Evolutionary conservation across 2,888 invertebrate genomes (phyloP).

Genomic region (Chymomyza fuscimana): DNA sequence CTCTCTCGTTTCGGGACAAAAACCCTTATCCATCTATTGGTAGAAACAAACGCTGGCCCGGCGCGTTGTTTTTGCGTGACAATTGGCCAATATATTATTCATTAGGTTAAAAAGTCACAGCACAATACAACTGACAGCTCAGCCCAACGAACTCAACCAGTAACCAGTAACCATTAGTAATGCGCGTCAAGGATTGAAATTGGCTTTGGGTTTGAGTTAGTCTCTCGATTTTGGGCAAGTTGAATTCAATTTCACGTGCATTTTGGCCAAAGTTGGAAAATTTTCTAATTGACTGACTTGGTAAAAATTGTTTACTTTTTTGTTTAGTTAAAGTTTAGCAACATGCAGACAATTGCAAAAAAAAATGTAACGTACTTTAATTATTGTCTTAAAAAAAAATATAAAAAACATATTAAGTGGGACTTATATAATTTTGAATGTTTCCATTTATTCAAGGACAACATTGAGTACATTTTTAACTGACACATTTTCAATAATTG

Average conservation of each 20-base stretch:
- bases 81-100: constrained; percentile 77
- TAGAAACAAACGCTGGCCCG: constrained; percentile 34
- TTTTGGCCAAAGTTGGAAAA: constrained; percentile 38
- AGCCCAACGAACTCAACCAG: not conserved
- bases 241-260: not conserved
- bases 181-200: constrained; percentile 17
- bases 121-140: constrained; percentile 43
- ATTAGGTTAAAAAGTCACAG: constrained; percentile 76
- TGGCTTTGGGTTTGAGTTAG: not conserved
- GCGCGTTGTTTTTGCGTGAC: constrained; percentile 73
- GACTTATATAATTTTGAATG: not conserved
- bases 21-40: constrained; percentile 47
- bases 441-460: constrained; percentile 16
- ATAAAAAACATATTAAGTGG: too few relatives aligned
- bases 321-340: not conserved
- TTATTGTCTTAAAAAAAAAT: too few relatives aligned
- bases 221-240: not conserved
- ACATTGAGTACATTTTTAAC: too few relatives aligned
- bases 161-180: constrained; percentile 52
- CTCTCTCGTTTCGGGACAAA: constrained; percentile 10
- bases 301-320: constrained; percentile 34
- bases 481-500: too few relatives aligned
- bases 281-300: constrained; percentile 67
- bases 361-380: not conserved
- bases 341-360: not conserved